Conservation (phyloP, 2,888 invertebrate species). For the Melinopterus prodromus region DNA sequence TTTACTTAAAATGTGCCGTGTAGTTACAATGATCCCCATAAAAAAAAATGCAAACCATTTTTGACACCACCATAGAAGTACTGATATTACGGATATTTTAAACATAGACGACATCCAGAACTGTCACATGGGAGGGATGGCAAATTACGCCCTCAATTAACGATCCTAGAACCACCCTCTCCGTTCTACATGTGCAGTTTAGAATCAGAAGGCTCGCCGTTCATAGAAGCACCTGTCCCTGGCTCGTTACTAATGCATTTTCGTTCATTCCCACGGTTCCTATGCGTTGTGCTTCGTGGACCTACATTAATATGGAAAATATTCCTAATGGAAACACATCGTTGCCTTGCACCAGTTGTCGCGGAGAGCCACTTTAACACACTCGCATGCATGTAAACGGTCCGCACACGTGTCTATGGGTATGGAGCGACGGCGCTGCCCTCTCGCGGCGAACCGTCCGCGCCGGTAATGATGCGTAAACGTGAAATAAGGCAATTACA, state of each 20-base stretch:
- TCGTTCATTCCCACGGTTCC: constrained; percentile 18
- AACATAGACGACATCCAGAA: neutral
- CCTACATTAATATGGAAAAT: constrained; percentile 25
- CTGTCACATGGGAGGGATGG: neutral
- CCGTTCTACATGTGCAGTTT: constrained; percentile 14
- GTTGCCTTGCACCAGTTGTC: constrained; percentile 12
- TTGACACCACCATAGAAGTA: too few relatives aligned
- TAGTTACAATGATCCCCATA: too few relatives aligned
- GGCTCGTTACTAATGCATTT: constrained; percentile 10
- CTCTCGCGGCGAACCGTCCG: too few relatives aligned
- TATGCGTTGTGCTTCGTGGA: neutral
- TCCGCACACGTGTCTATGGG: constrained; percentile 17
- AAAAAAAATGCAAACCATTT: too few relatives aligned
- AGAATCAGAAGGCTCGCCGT: neutral
- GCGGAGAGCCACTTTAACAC: neutral
- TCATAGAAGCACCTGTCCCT: constrained; percentile 17
- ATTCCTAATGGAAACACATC: constrained; percentile 18
- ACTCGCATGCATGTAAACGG: constrained; percentile 11
- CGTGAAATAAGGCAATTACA: constrained; percentile 39
- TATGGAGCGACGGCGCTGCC: too few relatives aligned
- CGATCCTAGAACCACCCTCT: constrained; percentile 10
- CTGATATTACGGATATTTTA: too few relatives aligned
- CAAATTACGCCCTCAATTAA: constrained; percentile 4
- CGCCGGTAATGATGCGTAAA: constrained; percentile 43
- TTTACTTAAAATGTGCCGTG: too few relatives aligned